These are phyloP conservation scores for Pocota personata DNA, from an alignment of 2,888 invertebrate genomes.

Conservation along the genomic window DNA sequence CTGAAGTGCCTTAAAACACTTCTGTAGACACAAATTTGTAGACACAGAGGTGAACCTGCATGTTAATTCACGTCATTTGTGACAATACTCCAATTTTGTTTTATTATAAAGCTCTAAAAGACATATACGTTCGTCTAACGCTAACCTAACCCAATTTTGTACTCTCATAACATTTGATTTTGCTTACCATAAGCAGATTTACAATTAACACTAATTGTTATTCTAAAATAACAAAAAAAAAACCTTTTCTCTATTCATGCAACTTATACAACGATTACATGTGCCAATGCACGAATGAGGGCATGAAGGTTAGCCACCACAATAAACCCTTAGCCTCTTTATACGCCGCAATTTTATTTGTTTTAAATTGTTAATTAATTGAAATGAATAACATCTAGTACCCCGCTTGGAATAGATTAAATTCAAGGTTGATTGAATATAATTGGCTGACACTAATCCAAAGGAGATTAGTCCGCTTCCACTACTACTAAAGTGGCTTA, in stretches of 20 bases:
- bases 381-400: conserved; percentile 53
- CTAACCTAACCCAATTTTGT: background rate
- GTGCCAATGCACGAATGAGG: conserved; percentile 20
- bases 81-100: no score
- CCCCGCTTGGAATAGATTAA: conserved; percentile 52
- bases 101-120: no score
- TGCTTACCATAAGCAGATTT: background rate
- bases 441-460: conserved; percentile 66
- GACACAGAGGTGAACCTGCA: no score
- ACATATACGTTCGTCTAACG: background rate
- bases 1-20: no score
- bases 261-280: conserved; percentile 7
- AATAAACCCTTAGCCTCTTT: conserved; percentile 28
- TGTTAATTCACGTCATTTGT: no score
- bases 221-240: no score
- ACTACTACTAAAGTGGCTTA: background rate
- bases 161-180: background rate
- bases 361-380: conserved; percentile 45
- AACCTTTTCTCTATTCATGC: background rate
- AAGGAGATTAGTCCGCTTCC: conserved; percentile 44
- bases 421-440: conserved; percentile 64
- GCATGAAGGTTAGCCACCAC: conserved; percentile 49
- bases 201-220: conserved; percentile 6
- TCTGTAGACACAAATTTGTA: no score
- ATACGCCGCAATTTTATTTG: conserved; percentile 3